phyloP scores from a whole-genome alignment of 2,797 vertebrate genomes.

The Poecile montanus region DNA sequence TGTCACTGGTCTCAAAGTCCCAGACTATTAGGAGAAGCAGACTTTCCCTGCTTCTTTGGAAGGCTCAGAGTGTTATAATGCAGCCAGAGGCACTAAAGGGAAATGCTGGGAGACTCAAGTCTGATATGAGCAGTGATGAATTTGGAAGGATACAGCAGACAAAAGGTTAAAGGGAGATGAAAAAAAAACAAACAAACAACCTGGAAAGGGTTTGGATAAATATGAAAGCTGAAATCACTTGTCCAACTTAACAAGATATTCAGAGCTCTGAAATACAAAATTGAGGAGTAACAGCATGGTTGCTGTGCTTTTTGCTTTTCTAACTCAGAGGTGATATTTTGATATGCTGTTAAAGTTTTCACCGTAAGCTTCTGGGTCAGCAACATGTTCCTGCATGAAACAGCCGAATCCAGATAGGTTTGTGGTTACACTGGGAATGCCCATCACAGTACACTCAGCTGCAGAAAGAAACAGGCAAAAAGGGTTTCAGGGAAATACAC shows the following conservation, averaged over 20 bases:
- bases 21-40: not conserved
- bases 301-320: not conserved
- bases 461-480: slow-evolving; percentile 34
- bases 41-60: not conserved
- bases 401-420: slow-evolving; percentile 97
- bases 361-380: slow-evolving; percentile 94
- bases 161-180: not conserved
- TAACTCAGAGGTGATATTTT: not conserved
- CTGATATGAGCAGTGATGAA: not conserved
- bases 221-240: not conserved
- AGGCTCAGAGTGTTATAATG: not conserved
- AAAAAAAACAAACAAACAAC: not conserved
- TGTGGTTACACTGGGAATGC: slow-evolving; percentile 96
- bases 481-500: not conserved
- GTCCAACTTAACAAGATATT: not conserved
- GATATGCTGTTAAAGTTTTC: not conserved
- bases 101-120: not conserved
- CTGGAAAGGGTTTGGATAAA: not conserved
- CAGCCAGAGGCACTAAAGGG: not conserved
- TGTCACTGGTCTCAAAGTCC: not conserved
- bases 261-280: not conserved
- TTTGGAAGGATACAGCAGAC: not conserved
- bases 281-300: not conserved
- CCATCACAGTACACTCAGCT: slow-evolving; percentile 98
- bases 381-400: slow-evolving; percentile 95